These are phyloP conservation scores for Choloepus hoffmanni DNA, from an alignment of 2,113 vertebrate species.

Conservation along the genomic window DNA sequence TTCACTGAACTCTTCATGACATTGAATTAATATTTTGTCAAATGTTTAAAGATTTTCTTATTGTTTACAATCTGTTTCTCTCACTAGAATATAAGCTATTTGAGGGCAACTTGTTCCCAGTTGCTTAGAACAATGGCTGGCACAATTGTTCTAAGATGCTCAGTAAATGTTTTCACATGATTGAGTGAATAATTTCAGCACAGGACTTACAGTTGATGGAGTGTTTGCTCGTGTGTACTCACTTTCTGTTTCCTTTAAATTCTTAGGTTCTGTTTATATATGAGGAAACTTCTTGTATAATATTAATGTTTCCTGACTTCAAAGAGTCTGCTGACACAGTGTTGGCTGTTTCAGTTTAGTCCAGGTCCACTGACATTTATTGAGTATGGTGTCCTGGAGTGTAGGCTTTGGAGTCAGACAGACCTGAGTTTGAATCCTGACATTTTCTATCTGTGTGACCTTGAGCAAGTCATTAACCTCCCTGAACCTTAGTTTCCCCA, in stretches of 20 bases:
- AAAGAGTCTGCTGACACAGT: background rate
- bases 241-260: background rate
- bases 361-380: background rate
- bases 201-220: background rate
- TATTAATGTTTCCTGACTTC: background rate
- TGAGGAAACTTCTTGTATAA: background rate
- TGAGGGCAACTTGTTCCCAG: background rate
- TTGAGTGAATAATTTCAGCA: background rate
- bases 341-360: background rate
- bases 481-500: background rate
- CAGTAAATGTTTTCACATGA: background rate
- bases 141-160: background rate
- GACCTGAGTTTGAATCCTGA: background rate
- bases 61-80: background rate
- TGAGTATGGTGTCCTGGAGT: background rate
- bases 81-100: no score
- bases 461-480: conserved; percentile 12
- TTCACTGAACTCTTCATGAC: background rate
- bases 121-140: background rate
- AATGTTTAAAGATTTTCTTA: background rate
- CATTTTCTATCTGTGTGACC: background rate
- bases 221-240: background rate
- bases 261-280: background rate
- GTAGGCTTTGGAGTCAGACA: background rate
- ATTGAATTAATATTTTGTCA: background rate